Percentiles rank a stretch among this genome's conserved stretches.
phyloP scores from a whole-genome alignment of 2,113 vertebrate genomes.

The Pelecanoides urinatrix region DNA sequence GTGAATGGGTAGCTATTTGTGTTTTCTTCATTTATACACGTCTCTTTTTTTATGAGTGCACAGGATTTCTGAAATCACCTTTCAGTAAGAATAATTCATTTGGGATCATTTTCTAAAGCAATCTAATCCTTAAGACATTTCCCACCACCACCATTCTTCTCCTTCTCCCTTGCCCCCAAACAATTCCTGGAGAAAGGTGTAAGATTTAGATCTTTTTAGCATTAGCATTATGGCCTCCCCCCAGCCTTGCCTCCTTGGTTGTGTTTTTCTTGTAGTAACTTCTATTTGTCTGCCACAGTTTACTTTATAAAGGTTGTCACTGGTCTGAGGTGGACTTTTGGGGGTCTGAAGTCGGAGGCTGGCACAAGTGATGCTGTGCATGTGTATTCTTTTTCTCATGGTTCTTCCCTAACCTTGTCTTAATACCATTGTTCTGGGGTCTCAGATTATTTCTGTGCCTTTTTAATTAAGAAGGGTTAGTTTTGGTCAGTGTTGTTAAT shows the following conservation, averaged over 20 bases:
- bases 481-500: neutral
- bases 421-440: neutral
- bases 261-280: neutral
- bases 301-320: neutral
- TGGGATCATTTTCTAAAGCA: neutral
- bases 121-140: neutral
- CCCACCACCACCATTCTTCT: neutral
- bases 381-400: fast-evolving
- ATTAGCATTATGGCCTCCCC: neutral
- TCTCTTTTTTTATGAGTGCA: neutral
- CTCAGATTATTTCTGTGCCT: neutral
- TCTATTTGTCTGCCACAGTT: neutral
- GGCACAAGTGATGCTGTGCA: neutral
- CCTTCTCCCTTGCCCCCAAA: neutral
- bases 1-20: neutral
- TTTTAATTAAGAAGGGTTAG: neutral
- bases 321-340: neutral
- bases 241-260: neutral
- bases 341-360: neutral
- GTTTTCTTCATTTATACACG: neutral
- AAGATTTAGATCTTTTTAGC: neutral
- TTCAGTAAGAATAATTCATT: neutral
- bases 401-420: neutral
- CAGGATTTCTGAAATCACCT: neutral
- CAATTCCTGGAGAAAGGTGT: neutral